These are phyloP conservation scores for Ascidia mentula DNA, from an alignment of 23 tunicate genomes.

Conservation along the genomic window DNA sequence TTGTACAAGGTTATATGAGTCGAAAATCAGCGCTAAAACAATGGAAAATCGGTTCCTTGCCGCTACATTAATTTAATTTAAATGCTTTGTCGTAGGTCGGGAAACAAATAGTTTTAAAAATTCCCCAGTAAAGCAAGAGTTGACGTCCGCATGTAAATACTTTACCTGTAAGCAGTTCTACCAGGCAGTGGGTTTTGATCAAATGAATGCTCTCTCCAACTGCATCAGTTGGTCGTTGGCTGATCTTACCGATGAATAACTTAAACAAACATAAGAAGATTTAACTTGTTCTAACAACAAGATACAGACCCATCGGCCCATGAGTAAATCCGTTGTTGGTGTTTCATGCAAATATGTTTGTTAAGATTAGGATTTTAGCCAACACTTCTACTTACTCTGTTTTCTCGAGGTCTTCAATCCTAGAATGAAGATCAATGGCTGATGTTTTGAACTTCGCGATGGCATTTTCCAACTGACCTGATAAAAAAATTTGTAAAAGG, in stretches of 20 bases:
- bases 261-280: neutral
- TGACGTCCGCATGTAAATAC: no score
- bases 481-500: neutral
- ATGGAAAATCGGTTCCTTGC: no score
- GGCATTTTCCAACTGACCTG: slow-evolving; percentile 12
- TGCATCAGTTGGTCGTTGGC: slow-evolving; percentile 83
- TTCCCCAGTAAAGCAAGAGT: no score
- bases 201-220: slow-evolving; percentile 71
- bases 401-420: slow-evolving; percentile 15
- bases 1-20: neutral
- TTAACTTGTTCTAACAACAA: neutral
- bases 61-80: no score
- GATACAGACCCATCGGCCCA: no score
- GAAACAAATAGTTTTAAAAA: no score
- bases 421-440: slow-evolving; percentile 15
- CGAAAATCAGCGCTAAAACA: no score
- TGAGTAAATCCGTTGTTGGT: no score
- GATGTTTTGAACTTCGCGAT: slow-evolving; percentile 6
- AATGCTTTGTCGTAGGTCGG: no score
- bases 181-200: slow-evolving; percentile 60
- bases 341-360: no score
- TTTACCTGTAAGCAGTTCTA: slow-evolving; percentile 58
- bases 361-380: no score
- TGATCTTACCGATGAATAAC: slow-evolving; percentile 30
- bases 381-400: slow-evolving; percentile 12